Evolutionary conservation across 2,888 invertebrate species (phyloP).

Genomic region (Patella depressa): DNA sequence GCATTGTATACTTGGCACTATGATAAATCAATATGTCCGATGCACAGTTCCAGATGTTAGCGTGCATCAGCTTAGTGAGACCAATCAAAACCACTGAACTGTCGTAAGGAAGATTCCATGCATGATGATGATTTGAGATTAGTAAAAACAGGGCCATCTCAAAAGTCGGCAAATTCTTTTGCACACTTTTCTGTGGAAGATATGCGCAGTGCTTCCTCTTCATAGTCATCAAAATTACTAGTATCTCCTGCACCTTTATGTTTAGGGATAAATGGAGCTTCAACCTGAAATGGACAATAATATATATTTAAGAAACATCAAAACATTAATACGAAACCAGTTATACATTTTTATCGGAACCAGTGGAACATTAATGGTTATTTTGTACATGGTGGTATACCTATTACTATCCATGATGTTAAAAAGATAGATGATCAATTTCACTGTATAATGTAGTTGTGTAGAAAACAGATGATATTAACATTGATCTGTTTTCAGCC

Average conservation of each 20-base stretch:
- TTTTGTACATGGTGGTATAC: no score
- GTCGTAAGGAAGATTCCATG: conserved; percentile 10
- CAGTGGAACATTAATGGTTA: no score
- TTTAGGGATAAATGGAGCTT: conserved; percentile 98
- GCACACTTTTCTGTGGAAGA: conserved; percentile 99
- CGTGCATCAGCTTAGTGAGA: conserved; percentile 7
- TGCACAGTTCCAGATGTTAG: no score
- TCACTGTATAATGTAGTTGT: no score
- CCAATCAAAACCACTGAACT: conserved; percentile 7
- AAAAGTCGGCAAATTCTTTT: conserved; percentile 98
- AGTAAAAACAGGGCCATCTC: conserved; percentile 29
- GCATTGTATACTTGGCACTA: no score
- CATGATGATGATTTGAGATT: conserved; percentile 9
- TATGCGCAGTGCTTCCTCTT: conserved; percentile 98
- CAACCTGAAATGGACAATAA: conserved; percentile 77
- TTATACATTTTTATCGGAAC: no score
- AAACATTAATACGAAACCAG: no score
- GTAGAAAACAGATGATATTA: no score
- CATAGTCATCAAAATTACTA: conserved; percentile 99
- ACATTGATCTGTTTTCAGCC: no score
- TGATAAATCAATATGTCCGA: no score
- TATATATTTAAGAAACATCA: background rate
- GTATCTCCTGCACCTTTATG: conserved; percentile 99
- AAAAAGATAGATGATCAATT: no score
- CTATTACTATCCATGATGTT: no score